Base-by-base conservation (phyloP, 2,888 invertebrate genomes). In the Sphecodes monilicornis region DNA sequence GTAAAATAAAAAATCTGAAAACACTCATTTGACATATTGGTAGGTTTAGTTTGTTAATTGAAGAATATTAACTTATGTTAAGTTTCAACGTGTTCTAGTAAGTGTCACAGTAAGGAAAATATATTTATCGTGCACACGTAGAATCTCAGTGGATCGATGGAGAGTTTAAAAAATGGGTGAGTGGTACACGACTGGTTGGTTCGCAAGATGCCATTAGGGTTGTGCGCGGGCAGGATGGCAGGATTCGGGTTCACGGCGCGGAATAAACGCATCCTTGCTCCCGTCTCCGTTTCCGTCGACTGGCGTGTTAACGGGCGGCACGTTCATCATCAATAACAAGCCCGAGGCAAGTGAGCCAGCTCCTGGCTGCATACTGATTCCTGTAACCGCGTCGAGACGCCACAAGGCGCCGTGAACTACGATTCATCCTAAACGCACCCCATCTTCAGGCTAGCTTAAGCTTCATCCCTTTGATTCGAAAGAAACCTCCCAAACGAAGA, bases 311-410 rank as follows among this genome's bases (percentile, higher is more conserved):
- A 68, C 81, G 74, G 83, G 73, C 64, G 77, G 76, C 85, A 83
- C 85, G 86, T 84, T 86, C 86, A 68, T 87, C 87, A 76, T 87
- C 87, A 82, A 84, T 87, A 87, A 87, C 82, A 82, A 76, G 79
- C 81, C 72, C 68, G 77, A 70, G 80, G 74, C 84, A 80, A 79
- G 82, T 50, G 74, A 85, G 78, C 81, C 78, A 36, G 70, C 60
- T 72, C 41, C 76, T 71, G 70, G 64, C 87, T 72, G 86, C 84
- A 87, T 87, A 87, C 84, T 87, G 84, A 87, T 80, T 64, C 80
- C 54, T 39, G 50, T 70, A 85, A 82, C 79, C 85, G 78, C 76
- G 66, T 54, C 74, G 46, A 64, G 29, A 50, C 78, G 78, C 84
- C 80, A 60, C 79, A 32, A 64, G 16, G 13, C 57, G 57, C 13